phyloP scores from a whole-genome alignment of 2,113 vertebrate genomes.

The Paradisaea rubra region DNA sequence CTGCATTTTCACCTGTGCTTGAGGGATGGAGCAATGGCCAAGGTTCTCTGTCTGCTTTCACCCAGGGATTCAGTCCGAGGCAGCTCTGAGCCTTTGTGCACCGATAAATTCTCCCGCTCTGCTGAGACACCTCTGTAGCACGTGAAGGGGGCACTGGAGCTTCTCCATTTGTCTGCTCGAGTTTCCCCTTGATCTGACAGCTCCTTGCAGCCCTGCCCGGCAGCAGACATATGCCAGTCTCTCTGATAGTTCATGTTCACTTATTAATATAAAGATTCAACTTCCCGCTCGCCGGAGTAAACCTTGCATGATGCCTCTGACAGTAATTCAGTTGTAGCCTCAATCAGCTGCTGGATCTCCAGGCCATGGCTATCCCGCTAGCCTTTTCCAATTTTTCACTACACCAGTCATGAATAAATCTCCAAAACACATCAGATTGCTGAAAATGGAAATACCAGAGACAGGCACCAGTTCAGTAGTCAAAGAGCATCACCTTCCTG shows the following conservation, averaged over 20 bases:
- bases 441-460: constrained; percentile 56
- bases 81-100: neutral
- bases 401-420: constrained; percentile 69
- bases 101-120: neutral
- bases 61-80: accelerated
- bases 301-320: constrained; percentile 43
- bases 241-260: constrained; percentile 43
- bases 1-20: neutral
- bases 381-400: constrained; percentile 72
- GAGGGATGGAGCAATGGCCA: neutral
- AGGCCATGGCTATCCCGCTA: constrained; percentile 14
- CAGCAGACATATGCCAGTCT: constrained; percentile 42
- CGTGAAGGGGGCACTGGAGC: neutral
- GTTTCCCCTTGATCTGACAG: neutral
- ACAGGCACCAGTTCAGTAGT: constrained; percentile 35
- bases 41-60: neutral
- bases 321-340: constrained; percentile 42
- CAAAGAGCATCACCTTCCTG: constrained; percentile 39
- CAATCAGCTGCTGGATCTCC: constrained; percentile 56
- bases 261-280: constrained; percentile 56
- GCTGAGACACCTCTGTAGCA: neutral
- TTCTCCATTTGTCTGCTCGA: neutral
- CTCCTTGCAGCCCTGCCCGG: neutral
- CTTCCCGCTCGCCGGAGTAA: neutral
- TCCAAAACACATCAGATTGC: constrained; percentile 64